phyloP scores from a whole-genome alignment of 1,140 invertebrate species.

The Papilio polytes region DNA sequence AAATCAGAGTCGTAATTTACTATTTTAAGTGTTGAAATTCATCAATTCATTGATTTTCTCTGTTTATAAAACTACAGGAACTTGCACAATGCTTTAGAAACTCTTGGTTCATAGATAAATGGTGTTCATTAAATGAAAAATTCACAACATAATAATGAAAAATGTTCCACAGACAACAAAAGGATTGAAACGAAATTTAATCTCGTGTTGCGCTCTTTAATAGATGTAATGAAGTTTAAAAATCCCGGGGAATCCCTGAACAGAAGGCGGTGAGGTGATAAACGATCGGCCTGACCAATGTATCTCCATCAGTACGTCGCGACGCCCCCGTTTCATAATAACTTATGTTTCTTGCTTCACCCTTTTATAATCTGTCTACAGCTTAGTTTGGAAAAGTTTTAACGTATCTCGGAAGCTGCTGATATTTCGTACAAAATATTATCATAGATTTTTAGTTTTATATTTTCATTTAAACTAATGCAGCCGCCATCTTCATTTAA shows the following conservation, averaged over 20 bases:
- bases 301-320: conserved; percentile 70
- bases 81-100: not conserved
- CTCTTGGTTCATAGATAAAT: conserved; percentile 25
- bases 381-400: conserved; percentile 32
- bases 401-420: conserved; percentile 12
- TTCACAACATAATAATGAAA: conserved; percentile 39
- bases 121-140: conserved; percentile 42
- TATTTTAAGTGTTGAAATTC: not conserved
- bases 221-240: conserved; percentile 65
- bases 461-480: not conserved
- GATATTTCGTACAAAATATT: not conserved
- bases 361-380: conserved; percentile 50
- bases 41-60: not conserved
- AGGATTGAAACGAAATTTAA: conserved; percentile 55
- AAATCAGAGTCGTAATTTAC: too few relatives aligned
- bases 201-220: conserved; percentile 54
- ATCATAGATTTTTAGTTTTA: not conserved
- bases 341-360: conserved; percentile 52
- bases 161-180: conserved; percentile 45
- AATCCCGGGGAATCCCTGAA: conserved; percentile 58
- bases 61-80: not conserved
- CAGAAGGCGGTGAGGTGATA: conserved; percentile 72
- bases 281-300: conserved; percentile 71
- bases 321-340: conserved; percentile 68
- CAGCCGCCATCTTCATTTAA: too few relatives aligned